Evolutionary conservation across 2,888 invertebrate genomes (phyloP).

Genomic region (Eutolmus rufibarbis): DNA sequence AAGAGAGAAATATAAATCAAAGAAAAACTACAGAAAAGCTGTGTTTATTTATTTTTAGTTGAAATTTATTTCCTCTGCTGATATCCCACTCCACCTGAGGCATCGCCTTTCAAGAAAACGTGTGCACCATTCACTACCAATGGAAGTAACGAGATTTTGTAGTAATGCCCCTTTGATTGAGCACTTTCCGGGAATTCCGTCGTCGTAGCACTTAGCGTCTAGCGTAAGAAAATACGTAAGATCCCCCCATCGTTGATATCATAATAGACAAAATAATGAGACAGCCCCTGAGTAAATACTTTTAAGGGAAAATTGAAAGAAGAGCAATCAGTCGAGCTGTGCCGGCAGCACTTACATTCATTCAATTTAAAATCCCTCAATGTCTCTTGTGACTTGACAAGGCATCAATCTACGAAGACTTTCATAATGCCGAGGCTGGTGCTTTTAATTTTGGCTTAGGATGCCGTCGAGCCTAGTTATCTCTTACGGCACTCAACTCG

Average conservation of each 20-base stretch:
- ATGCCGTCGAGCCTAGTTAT: constrained; percentile 20
- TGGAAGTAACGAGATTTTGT: not conserved
- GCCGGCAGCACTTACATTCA: constrained; percentile 17
- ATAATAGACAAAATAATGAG: constrained; percentile 25
- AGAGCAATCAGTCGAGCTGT: constrained; percentile 14
- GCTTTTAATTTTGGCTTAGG: constrained; percentile 27
- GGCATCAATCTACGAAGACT: constrained; percentile 21
- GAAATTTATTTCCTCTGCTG: not conserved
- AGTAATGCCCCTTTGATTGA: not conserved
- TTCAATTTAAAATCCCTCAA: constrained; percentile 38
- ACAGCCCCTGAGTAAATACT: constrained; percentile 31
- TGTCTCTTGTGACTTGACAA: constrained; percentile 34
- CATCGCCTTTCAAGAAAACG: not conserved
- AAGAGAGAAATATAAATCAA: not conserved
- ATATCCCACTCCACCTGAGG: not conserved
- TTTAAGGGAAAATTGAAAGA: constrained; percentile 26
- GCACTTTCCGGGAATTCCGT: not conserved
- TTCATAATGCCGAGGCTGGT: constrained; percentile 2
- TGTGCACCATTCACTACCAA: not conserved
- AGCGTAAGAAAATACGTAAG: not conserved
- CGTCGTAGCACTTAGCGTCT: not conserved
- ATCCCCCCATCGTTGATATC: not conserved
- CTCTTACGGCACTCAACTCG: not conserved
- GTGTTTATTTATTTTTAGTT: not conserved
- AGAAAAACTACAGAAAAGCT: not conserved